Base-by-base conservation (phyloP, 1,140 invertebrate species). In the Augochlora pura region DNA sequence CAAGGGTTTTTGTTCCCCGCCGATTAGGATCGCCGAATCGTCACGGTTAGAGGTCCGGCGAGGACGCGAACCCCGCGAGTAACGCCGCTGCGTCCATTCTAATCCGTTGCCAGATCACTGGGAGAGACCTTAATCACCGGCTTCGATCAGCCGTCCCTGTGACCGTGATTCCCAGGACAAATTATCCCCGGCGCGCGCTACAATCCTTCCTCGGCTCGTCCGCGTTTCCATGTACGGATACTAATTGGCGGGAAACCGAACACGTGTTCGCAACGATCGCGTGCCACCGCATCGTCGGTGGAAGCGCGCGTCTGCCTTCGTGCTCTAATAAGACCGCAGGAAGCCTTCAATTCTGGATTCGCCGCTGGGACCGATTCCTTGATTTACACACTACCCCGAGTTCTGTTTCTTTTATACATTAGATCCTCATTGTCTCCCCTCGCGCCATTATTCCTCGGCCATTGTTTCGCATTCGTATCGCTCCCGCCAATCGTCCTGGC, bases 321-420 rank as follows among this genome's bases (percentile, higher is more conserved):
- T 80, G 73, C 65, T 67, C 64, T 18, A 49, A 39, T 54, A 68
- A 69, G 8, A 54, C 42, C 14, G 7, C 54, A 59, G 59, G n/a
- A 62, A 68, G 21, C 21, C 21, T 68, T 68, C 54, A 62, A 80
- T 76, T 76, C 18, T 32, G 21, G 59, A 39, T 54, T 9, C 54
- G 4, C 18, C 16, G 14, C 49, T 21, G 49, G 49, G 49, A 52
- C 49, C 49, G 49, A 16, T 52, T 52, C 49, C 49, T 52, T 52
- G 5, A 21, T 52, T 52, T 52, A 6, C 49, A 21, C 42, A 3
- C 42, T 42, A 4, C 32, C 14, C 49, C 14, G 16, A 14, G 4
- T 49, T 21, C 49, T 18, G 5, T 5, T 4, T 16, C 49, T 4
- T 21, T 21, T 14, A 18, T 7, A 3, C 49, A 2, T 52, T 16